Evolutionary conservation across 2,113 vertebrate species (phyloP).

Genomic region (Neolamprologus tretocephalus): DNA sequence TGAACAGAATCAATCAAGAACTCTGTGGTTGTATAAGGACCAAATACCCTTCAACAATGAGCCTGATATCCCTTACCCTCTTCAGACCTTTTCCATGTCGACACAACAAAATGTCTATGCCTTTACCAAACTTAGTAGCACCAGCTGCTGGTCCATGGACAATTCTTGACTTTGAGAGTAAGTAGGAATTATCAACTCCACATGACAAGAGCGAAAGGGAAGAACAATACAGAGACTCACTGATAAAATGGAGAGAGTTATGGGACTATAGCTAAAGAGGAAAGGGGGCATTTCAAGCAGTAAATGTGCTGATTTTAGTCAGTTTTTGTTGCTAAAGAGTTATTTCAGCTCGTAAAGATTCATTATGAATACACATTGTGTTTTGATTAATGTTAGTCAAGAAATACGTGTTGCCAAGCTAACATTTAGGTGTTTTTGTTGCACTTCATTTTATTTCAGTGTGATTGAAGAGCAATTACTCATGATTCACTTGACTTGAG

Average conservation of each 20-base stretch:
- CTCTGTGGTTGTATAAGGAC: neutral
- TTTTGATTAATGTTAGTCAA: neutral
- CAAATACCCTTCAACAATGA: neutral
- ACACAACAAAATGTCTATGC: neutral
- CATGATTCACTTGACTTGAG: neutral
- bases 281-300: neutral
- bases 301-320: neutral
- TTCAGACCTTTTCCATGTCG: neutral
- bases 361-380: neutral
- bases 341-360: neutral
- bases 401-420: neutral
- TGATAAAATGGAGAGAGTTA: neutral
- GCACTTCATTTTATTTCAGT: neutral
- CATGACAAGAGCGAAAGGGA: constrained; percentile 70
- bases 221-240: neutral
- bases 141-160: constrained; percentile 87
- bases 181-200: constrained; percentile 91
- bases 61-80: neutral
- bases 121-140: constrained; percentile 71
- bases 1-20: neutral
- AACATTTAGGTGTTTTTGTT: neutral
- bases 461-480: constrained; percentile 12
- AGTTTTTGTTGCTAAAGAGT: neutral
- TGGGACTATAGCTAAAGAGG: neutral
- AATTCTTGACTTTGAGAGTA: constrained; percentile 85